Base-by-base conservation (phyloP, 1,140 invertebrate species). In the Eulimnadia texana region DNA sequence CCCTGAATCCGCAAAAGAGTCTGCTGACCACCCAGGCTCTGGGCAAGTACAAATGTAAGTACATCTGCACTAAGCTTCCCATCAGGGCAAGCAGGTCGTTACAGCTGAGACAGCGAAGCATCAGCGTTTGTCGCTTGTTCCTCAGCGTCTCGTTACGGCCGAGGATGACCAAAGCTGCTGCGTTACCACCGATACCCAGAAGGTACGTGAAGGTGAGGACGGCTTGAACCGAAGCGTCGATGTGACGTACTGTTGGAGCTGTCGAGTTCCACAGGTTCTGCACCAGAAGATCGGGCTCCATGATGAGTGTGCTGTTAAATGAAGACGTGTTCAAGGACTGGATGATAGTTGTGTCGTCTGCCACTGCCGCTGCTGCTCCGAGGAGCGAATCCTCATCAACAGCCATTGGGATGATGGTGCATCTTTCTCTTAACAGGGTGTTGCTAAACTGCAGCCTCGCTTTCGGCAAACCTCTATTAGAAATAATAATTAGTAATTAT, bases 71-170 rank as follows among this genome's bases (percentile, higher is more conserved):
- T 66, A 79, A 67, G 61, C 77, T 76, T 1, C 77, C 72, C 1
- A 73, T 50, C 24, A 76, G 67, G 16, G 87, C 87, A 19, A 88
- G 77, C 47, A 91, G 74, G 71, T 92, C 88, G 70, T 90, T 90
- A 61, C 77, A 79, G 22, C 83, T 84, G 65, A 92, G 70, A 67
- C 85, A 86, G 58, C 84, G 80, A 61, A 91, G 74, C 79, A 90
- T 82, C 65, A 90, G 73, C 63, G 86, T 77, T 72, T 90, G 86
- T 69, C 87, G 87, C 55, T 80, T 77, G 70, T 89, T 90, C 66
- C 85, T 42, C 1, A 50, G 33, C 54, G 76, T 71, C 42, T 68
- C 68, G 16, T 65, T 66, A 29, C 75, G 75, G 64, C 76, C 76
- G 6, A 84, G 72, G 61, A 82, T 81, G 47, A 74, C 72, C 19